Evolutionary conservation across 2,113 vertebrate species (phyloP).

Genomic region (Psilopogon haemacephalus): DNA sequence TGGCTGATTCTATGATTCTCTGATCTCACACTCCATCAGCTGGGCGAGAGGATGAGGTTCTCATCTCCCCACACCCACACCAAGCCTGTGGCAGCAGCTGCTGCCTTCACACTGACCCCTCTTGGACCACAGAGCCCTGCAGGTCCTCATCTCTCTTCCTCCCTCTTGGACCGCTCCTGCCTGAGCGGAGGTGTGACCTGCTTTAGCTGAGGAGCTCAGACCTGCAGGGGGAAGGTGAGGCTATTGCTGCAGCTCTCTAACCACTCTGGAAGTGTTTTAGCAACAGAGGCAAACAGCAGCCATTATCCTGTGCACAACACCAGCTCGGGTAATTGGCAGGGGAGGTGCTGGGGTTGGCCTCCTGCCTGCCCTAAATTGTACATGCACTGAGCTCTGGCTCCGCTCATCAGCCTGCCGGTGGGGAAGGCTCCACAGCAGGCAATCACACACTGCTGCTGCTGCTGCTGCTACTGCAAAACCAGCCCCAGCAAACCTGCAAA

Average conservation of each 20-base stretch:
- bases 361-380: constrained; percentile 58
- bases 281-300: constrained; percentile 55
- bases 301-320: constrained; percentile 31
- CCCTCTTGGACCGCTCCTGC: background rate
- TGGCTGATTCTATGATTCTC: too few species aligned
- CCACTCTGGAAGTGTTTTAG: constrained; percentile 47
- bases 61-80: background rate
- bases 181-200: rapidly evolving
- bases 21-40: background rate
- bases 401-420: constrained; percentile 56
- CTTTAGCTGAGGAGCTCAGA: background rate
- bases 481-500: constrained; percentile 35
- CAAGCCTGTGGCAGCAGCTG: background rate
- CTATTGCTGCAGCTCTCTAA: background rate
- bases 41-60: background rate
- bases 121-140: background rate
- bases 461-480: constrained; percentile 24
- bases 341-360: constrained; percentile 45
- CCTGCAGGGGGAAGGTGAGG: background rate
- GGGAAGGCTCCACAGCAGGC: constrained; percentile 50
- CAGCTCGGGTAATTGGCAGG: constrained; percentile 55
- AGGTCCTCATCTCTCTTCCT: background rate
- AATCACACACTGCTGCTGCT: constrained; percentile 44
- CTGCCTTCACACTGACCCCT: background rate
- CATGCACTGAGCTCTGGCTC: background rate